Conservation (phyloP, 2,888 invertebrate genomes). For the Drosophila neotestacea region DNA sequence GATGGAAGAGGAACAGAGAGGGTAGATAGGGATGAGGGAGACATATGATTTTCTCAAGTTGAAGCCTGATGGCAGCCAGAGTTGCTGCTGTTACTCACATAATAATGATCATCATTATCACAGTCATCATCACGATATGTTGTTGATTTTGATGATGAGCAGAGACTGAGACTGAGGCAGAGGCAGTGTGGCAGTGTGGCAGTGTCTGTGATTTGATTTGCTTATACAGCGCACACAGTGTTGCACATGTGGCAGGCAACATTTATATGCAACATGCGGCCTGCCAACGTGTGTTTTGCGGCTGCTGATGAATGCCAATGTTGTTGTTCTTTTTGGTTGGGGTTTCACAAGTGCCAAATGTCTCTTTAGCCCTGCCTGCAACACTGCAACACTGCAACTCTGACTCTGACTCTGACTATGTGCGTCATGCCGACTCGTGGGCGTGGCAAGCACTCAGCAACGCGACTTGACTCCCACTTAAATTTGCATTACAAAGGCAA, state of each 20-base stretch:
- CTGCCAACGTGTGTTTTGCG: conserved; percentile 70
- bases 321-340: conserved; percentile 33
- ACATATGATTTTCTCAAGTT: conserved; percentile 41
- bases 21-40: neutral
- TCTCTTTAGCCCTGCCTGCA: conserved; percentile 36
- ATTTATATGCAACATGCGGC: conserved; percentile 78
- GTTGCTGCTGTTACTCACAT: conserved; percentile 39
- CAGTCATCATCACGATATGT: conserved; percentile 26
- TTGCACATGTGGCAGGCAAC: conserved; percentile 64
- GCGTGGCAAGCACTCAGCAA: conserved; percentile 73
- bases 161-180: neutral
- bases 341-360: conserved; percentile 70
- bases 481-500: conserved; percentile 80
- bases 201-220: conserved; percentile 69
- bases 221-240: conserved; percentile 34
- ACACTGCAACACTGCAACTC: conserved; percentile 13
- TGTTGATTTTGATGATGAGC: conserved; percentile 42
- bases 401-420: conserved; percentile 23
- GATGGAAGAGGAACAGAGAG: neutral
- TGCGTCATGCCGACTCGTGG: conserved; percentile 51
- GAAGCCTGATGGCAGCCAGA: conserved; percentile 16
- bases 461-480: conserved; percentile 78
- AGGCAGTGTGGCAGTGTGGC: neutral
- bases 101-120: conserved; percentile 44
- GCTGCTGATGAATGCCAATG: conserved; percentile 76